phyloP scores from a whole-genome alignment of 2,888 invertebrate species.

The Andrena bucephala region DNA sequence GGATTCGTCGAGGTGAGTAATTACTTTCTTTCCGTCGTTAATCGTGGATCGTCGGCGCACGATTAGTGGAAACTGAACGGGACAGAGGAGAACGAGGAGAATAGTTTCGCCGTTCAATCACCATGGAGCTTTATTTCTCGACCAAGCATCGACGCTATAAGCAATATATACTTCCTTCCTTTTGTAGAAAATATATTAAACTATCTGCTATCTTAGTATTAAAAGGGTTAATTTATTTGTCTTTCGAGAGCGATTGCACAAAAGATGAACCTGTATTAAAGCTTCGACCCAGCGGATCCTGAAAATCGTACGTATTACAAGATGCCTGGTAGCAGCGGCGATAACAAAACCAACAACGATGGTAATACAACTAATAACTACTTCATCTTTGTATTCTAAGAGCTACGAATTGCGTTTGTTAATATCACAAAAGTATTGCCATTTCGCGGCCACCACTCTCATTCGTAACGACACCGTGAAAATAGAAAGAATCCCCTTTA shows the following conservation, averaged over 20 bases:
- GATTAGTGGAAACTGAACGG: slow-evolving; percentile 2
- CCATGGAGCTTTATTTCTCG: slow-evolving; percentile 4
- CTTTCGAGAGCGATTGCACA: slow-evolving; percentile 2
- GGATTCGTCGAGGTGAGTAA: slow-evolving; percentile 18
- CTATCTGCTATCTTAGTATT: not conserved
- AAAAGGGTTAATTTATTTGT: slow-evolving; percentile 34
- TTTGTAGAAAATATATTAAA: slow-evolving; percentile 7
- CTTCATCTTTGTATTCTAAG: slow-evolving; percentile 40
- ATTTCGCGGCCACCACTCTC: slow-evolving; percentile 55
- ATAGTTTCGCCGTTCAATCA: not conserved
- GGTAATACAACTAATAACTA: slow-evolving; percentile 39
- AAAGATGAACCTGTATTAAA: not conserved
- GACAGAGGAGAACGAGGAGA: not conserved
- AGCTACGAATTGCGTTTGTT: slow-evolving; percentile 76
- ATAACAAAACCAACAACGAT: slow-evolving; percentile 33
- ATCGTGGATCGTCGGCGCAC: not conserved
- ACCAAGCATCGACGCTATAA: slow-evolving; percentile 6
- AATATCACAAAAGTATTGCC: slow-evolving; percentile 81
- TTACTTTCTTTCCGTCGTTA: slow-evolving; percentile 17
- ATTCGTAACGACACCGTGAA: slow-evolving; percentile 42
- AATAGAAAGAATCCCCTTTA: slow-evolving; percentile 38
- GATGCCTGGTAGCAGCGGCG: not conserved
- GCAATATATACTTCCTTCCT: not conserved
- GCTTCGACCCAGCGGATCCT: slow-evolving; percentile 21
- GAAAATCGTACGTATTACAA: not conserved